These are phyloP conservation scores for Cenopis cana DNA, from an alignment of 2,888 invertebrate genomes.

Conservation along the genomic window DNA sequence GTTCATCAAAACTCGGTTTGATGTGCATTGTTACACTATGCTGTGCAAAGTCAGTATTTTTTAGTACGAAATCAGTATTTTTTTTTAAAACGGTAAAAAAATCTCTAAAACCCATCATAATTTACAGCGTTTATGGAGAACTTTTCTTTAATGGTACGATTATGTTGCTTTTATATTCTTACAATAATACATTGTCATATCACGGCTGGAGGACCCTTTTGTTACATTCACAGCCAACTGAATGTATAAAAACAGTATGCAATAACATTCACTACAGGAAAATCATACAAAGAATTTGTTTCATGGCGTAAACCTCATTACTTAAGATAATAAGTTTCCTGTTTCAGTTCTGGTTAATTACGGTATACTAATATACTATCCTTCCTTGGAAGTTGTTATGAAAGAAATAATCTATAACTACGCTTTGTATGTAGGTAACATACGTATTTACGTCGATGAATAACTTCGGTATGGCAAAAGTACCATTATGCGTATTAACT, in stretches of 20 bases:
- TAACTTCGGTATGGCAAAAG: slow-evolving; percentile 1
- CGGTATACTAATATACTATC: slow-evolving; percentile 6
- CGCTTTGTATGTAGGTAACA: neutral
- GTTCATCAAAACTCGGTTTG: too few relatives aligned
- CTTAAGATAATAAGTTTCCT: slow-evolving; percentile 22
- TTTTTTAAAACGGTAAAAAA: too few relatives aligned
- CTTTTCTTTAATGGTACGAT: neutral
- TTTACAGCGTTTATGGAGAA: slow-evolving; percentile 1
- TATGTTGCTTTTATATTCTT: slow-evolving; percentile 14
- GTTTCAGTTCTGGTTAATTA: slow-evolving; percentile 11
- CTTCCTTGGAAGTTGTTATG: neutral
- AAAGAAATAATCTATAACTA: neutral
- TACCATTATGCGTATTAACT: neutral
- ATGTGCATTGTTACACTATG: too few relatives aligned
- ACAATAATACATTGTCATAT: slow-evolving; percentile 21
- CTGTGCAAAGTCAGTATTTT: too few relatives aligned
- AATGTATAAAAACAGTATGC: slow-evolving; percentile 18
- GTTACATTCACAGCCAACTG: slow-evolving; percentile 15
- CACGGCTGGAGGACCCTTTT: slow-evolving; percentile 23
- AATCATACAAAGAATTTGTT: slow-evolving; percentile 25
- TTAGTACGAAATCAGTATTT: too few relatives aligned
- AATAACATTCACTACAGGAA: slow-evolving; percentile 15
- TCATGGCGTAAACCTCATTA: slow-evolving; percentile 27
- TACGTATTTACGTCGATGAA: neutral
- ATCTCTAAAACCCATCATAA: too few relatives aligned